phyloP scores from a whole-genome alignment of 1,140 invertebrate genomes.

The Eubasilissa regina region DNA sequence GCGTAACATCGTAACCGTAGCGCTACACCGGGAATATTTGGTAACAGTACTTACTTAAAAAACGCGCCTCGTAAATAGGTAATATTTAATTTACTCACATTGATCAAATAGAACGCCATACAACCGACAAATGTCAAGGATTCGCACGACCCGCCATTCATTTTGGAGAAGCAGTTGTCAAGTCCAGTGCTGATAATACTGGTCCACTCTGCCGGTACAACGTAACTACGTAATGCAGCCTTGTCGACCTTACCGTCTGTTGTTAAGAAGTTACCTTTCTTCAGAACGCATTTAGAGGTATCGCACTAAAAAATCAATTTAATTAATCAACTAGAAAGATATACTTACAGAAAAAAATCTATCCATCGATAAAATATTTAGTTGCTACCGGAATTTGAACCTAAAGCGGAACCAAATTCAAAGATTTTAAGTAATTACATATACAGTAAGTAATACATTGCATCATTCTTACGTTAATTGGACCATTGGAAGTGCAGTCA shows the following conservation, averaged over 20 bases:
- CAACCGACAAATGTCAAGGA: background rate
- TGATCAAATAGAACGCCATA: background rate
- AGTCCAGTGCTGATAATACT: background rate
- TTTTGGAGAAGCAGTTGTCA: background rate
- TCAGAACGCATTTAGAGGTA: background rate
- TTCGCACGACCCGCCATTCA: background rate
- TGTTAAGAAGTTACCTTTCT: background rate
- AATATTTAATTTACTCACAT: background rate
- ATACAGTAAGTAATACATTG: conserved; percentile 19
- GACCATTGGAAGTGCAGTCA: no score
- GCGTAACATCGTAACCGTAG: no score
- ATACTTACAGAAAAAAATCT: no score
- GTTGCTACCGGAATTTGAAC: background rate
- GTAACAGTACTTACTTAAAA: background rate
- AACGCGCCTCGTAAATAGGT: no score
- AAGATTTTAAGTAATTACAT: no score
- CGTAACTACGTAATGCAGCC: background rate
- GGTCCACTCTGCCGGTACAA: background rate
- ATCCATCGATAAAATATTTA: background rate
- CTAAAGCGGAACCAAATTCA: no score
- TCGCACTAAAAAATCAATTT: conserved; percentile 23
- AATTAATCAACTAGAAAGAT: no score
- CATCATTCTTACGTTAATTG: no score
- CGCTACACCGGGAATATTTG: no score
- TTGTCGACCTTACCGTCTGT: background rate